A percentile compares a stretch with the other conserved stretches of the same genome.
Conservation (phyloP, 2,888 invertebrate species). For the Andrena bicolor region DNA sequence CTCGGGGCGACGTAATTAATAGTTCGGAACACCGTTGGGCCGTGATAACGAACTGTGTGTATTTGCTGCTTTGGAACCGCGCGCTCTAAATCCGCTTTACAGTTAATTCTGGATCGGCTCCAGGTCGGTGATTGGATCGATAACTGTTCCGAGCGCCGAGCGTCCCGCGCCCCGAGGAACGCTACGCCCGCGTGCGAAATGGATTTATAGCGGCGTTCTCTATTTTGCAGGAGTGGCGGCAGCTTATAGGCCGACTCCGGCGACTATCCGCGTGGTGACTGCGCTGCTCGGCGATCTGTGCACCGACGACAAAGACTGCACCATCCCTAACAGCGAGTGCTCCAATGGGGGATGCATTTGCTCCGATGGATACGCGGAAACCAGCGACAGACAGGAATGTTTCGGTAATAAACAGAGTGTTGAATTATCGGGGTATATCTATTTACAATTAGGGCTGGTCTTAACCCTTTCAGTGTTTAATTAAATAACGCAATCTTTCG, state of each 20-base stretch:
- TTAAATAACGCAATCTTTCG: too few relatives aligned
- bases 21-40: constrained; percentile 16
- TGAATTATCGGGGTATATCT: neutral
- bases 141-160: neutral
- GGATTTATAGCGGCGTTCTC: constrained; percentile 23
- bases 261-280: constrained; percentile 88
- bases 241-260: constrained; percentile 88
- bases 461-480: too few relatives aligned
- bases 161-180: neutral
- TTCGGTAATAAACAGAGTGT: constrained; percentile 82
- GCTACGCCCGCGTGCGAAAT: neutral
- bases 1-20: constrained; percentile 31
- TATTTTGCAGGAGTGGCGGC: constrained; percentile 82
- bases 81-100: constrained; percentile 31
- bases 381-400: constrained; percentile 89
- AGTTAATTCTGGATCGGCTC: constrained; percentile 42
- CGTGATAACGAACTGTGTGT: constrained; percentile 29
- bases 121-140: constrained; percentile 34
- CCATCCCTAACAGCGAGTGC: constrained; percentile 91
- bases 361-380: constrained; percentile 88
- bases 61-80: constrained; percentile 14
- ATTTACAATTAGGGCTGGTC: too few relatives aligned
- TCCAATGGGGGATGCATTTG: constrained; percentile 91
- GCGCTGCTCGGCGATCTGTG: constrained; percentile 93
- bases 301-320: constrained; percentile 89